phyloP scores from a whole-genome alignment of 2,888 invertebrate species.

The Yponomeuta malinellus region DNA sequence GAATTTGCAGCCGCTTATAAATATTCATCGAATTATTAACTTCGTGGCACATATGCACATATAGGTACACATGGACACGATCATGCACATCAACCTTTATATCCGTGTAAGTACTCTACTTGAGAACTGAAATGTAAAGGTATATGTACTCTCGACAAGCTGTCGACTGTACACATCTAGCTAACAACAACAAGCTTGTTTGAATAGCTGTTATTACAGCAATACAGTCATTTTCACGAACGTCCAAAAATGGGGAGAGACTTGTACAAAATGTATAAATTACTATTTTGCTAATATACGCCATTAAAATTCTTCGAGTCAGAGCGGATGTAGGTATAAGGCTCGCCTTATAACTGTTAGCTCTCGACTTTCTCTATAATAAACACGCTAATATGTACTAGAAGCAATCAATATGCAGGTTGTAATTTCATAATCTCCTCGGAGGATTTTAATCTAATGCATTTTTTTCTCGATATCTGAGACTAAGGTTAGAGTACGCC shows the following conservation, averaged over 20 bases:
- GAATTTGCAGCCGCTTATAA: too few species aligned
- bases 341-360: background rate
- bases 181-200: too few species aligned
- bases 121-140: too few species aligned
- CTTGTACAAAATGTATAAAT: background rate
- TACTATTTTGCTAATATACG: background rate
- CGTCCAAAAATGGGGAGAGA: background rate
- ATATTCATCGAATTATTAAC: too few species aligned
- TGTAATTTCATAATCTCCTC: constrained; percentile 1
- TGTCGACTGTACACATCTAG: too few species aligned
- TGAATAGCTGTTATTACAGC: background rate
- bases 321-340: constrained; percentile 4
- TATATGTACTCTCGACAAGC: too few species aligned
- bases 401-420: constrained; percentile 11
- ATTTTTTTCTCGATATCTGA: background rate
- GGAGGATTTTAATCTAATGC: background rate
- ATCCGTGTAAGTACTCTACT: background rate
- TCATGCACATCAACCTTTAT: background rate
- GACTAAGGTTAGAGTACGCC: background rate
- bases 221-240: background rate
- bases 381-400: constrained; percentile 14
- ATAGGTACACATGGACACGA: too few species aligned
- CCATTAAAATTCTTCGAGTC: constrained; percentile 11
- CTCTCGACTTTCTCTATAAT: constrained; percentile 16
- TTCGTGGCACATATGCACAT: too few species aligned